Evolutionary conservation across 2,113 vertebrate genomes (phyloP), one percentile per base, ranked within the genome.

Genomic region (Rhinopithecus roxellana): DNA sequence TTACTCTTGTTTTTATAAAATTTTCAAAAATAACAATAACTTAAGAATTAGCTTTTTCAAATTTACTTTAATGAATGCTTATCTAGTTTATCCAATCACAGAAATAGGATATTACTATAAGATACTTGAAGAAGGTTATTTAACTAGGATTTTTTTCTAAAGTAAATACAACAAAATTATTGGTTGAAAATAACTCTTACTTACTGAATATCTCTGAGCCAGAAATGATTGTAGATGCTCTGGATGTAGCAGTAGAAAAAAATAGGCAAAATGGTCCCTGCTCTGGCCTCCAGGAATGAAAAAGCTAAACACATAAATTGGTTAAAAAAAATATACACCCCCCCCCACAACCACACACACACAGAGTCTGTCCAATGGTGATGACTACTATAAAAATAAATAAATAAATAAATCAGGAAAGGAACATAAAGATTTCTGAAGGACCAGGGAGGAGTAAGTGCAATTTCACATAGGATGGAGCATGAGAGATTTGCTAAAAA

Each of bases 391-490:
- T 55, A 23, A 27, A 16, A 35, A 55, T 43, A 45, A 48, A 87
- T 32, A 45, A 48, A 87, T 32, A 69, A 80, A 48, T 52, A 75
- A 72, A 52, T 3, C 25, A 43, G 5, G 13, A 17, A 43, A 38
- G 13, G 7, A 18, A 4, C 5, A 70, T 78, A 59, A 74, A 90
- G 8, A 38, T 85, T 92, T 89, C 89, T 25, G 77, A 57, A 5
- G 6, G 32, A 6, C 20, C 6, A 30, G 1, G 2, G 11, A 38
- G 23, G 10, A 8, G 30, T 10, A 18, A 45, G 12, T 55, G 0
- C 14, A 50, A 6, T 64, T 32, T 43, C 12, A 25, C 1, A 17
- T 14, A 57, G 10, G 35, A 13, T 57, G 38, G 9, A n/a, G 17
- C 8, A n/a, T 32, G n/a, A 70, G 35, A 45, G 14, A 20, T 90